phyloP scores from a whole-genome alignment of 2,113 vertebrate species.

The Hippolais icterina region DNA sequence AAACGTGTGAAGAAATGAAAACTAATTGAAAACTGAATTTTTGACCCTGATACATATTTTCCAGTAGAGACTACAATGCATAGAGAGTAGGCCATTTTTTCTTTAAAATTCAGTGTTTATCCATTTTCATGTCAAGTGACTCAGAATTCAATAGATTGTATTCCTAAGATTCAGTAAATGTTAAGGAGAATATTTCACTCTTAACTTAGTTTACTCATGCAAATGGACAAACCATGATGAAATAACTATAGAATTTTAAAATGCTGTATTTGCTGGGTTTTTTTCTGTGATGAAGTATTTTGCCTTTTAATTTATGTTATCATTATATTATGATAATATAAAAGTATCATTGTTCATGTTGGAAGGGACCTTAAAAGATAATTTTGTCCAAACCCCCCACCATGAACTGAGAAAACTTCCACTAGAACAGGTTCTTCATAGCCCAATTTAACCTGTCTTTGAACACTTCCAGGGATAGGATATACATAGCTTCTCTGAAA shows the following conservation, averaged over 20 bases:
- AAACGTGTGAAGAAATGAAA: background rate
- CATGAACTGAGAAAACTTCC: background rate
- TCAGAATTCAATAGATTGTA: background rate
- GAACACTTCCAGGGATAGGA: background rate
- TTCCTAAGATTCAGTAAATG: background rate
- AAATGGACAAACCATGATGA: background rate
- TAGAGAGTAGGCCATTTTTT: accelerated
- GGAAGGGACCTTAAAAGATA: background rate
- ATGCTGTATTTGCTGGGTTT: background rate
- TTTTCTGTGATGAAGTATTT: background rate
- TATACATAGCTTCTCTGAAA: background rate
- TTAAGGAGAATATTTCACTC: background rate
- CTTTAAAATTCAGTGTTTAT: background rate
- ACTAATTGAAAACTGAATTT: background rate
- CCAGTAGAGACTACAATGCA: background rate
- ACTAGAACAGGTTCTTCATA: background rate
- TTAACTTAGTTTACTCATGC: background rate
- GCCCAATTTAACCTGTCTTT: background rate
- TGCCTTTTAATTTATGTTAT: background rate
- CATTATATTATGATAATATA: too few relatives aligned
- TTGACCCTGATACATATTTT: background rate
- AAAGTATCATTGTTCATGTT: background rate
- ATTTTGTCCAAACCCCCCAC: background rate
- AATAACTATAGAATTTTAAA: background rate
- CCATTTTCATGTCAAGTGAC: background rate